A percentile compares a stretch with the other conserved stretches of the same genome.
Evolutionary conservation across 1,140 invertebrate species (phyloP).

Genomic region (Sycophaga agraensis): DNA sequence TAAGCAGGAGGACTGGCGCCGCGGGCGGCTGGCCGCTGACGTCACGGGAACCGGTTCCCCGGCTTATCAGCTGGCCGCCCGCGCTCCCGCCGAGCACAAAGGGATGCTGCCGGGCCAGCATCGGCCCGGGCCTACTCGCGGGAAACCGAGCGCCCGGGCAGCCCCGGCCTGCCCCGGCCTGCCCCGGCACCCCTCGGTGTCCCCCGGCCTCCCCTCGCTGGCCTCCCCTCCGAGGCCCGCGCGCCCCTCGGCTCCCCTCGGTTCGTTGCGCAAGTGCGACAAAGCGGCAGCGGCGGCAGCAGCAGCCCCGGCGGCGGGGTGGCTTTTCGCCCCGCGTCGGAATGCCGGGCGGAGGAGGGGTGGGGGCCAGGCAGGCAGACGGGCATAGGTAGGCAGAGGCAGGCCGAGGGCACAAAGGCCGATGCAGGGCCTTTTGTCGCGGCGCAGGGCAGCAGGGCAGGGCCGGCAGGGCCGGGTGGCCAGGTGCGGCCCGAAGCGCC

Average conservation of each 20-base stretch:
- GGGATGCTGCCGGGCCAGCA: too few relatives aligned
- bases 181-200: not conserved
- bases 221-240: not conserved
- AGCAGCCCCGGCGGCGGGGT: too few relatives aligned
- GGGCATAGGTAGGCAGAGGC: not conserved
- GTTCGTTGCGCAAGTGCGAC: not conserved
- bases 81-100: conserved; percentile 22
- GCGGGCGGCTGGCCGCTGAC: too few relatives aligned
- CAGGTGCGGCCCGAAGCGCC: too few relatives aligned
- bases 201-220: not conserved
- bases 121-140: not conserved
- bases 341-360: too few relatives aligned
- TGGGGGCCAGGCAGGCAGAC: too few relatives aligned
- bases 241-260: not conserved
- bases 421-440: not conserved
- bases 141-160: too few relatives aligned
- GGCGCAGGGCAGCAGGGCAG: not conserved
- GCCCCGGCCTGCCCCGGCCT: too few relatives aligned
- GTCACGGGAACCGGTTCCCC: conserved; percentile 32
- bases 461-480: not conserved
- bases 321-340: not conserved
- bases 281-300: not conserved
- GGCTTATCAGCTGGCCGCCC: conserved; percentile 51
- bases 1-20: too few relatives aligned
- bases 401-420: not conserved